Base-by-base conservation (phyloP, 2,113 vertebrate species). In the Mastomys natalensis region DNA sequence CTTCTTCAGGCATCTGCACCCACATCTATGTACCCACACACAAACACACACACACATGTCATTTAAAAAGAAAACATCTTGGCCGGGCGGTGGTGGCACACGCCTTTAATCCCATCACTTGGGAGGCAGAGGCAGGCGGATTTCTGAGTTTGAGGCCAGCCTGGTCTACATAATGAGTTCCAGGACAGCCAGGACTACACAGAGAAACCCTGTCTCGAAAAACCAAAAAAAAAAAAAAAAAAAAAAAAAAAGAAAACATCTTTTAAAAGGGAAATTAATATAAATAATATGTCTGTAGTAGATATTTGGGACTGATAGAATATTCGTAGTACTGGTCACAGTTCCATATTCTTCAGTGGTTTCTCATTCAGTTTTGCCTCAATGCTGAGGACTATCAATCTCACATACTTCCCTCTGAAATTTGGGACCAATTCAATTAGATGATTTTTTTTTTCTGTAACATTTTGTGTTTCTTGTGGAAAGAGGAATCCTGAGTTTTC, bases 241-340 rank as follows among this genome's bases (percentile, higher is more conserved):
- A n/a, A n/a, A n/a, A n/a, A n/a, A n/a, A n/a, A 55, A n/a, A 53
- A 53, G 8, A 78, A 78, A 34, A 55, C 1, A 24, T n/a, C 19
- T 13, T 58, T n/a, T 12, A 7, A n/a, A n/a, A 81, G 37, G 34
- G 21, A 58, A 58, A 58, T 55, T 24, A 81, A 81, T n/a, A 4
- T 81, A 58, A 58, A 22, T 16, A 58, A 22, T 10, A 2, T 16
- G 2, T 29, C 29, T 34, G 3, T 19, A 9, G 0, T 40, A 58
- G 21, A 21, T n/a, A 1, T 29, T 16, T 22, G 16, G 19, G 22
- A 40, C 0, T 29, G 4, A 9, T 62, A 0, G 26, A 31, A 1
- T 9, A 9, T 17, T 53, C 3, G 5, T 68, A 37, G 31, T 0
- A 15, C 53, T 60, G 10, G 7, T 48, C 21, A 62, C 5, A 81